Base-by-base conservation (phyloP, 2,888 invertebrate species). In the Heliconius erato region DNA sequence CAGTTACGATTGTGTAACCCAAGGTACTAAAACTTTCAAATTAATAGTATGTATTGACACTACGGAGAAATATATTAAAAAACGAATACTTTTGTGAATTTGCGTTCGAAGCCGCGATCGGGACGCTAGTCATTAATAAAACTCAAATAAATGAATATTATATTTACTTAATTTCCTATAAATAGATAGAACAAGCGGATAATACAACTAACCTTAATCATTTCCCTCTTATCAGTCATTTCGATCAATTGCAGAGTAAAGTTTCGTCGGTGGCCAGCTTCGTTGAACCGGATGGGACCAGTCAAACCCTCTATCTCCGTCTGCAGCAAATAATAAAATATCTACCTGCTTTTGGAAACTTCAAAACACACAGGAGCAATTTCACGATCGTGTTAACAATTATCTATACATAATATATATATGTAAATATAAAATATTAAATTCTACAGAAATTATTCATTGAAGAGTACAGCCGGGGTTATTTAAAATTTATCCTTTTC, bases 211-310 rank as follows among this genome's bases (percentile, higher is more conserved):
- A 97, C 97, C 97, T 98, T 98, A 19, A 98, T 97, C 97, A 98
- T 97, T 44, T 98, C 98, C 88, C 98, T 98, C 87, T 98, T 98
- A 82, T 98, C 97, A 23, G 98, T 98, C 97, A 99, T 98, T 93
- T 98, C 98, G 87, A 99, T 98, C 84, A 98, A 97, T 91, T 98
- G 98, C 81, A 99, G 96, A 0, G 98, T 97, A 92, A 98, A 99
- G 95, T 99, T 98, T 90, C 97, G 97, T 81, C 99, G 96, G 87
- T 97, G 97, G 40, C 99, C 99, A 88, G 97, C 97, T 86, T 98
- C 98, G 91, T 97, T 98, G 95, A 99, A 99, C 86, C 98, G 97
- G 89, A 99, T 97, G 90, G 97, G 97, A 68, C 99, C 99, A 23
- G 98, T 98, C 89, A 99, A 95, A 72, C 99, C 99, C 94, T 98